Evolutionary conservation across 2,113 vertebrate species (phyloP), one percentile per base, ranked within the genome.

Genomic region (Saiga tatarica): DNA sequence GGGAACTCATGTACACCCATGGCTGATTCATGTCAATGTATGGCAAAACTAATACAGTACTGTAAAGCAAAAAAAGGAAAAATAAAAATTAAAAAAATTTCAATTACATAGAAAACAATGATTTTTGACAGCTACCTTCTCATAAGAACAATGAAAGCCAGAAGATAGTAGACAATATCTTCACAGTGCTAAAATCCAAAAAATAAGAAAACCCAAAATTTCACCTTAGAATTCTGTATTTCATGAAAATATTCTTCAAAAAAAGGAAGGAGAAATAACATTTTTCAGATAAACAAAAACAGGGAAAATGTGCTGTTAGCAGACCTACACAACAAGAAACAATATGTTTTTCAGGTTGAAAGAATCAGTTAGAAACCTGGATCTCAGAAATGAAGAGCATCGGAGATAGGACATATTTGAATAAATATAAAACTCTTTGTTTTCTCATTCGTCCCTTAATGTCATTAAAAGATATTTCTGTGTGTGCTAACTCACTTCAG

Each of bases 201-300:
- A 71, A 30, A 47, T 16, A 28, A 81, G 45, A 86, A 85, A 79
- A 8, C 3, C 42, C 42, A 3, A 52, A 52, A 33, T 94, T n/a
- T 67, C 79, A 92, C 23, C 55, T 25, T 8, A 50, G 71, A 82
- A 94, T 88, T 78, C 30, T 82, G 36, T 6, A 36, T 79, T 26
- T 86, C 39, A 91, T 57, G 16, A 86, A 91, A 67, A 82, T n/a
- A n/a, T 57, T 16, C 28, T 76, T 74, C 17, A 59, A 82, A 76
- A 82, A 81, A 95, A 86, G 74, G 53, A 92, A 93, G 23, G 14
- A 78, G 19, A 96, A 76, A 94, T 57, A 94, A 62, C 3, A 95
- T 88, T 96, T 96, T 96, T 97, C 55, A 86, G 42, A 92, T 57
- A 86, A 95, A 57, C 17, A 87, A 94, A 97, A 92, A 82, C 1